phyloP scores from a whole-genome alignment of 2,888 invertebrate genomes.

The Galeopsomyia nigrocyanea region DNA sequence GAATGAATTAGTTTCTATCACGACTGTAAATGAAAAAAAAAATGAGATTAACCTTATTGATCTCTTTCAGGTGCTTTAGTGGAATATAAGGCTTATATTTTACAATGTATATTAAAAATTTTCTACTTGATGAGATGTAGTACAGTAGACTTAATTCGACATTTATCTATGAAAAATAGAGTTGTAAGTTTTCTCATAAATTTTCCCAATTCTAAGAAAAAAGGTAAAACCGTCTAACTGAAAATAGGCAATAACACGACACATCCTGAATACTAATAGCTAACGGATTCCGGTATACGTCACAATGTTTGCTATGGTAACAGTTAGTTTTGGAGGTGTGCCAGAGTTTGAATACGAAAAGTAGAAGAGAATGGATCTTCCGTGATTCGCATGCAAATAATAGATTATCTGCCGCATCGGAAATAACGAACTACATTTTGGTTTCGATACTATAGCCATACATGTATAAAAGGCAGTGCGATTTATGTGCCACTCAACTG shows the following conservation, averaged over 20 bases:
- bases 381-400: conserved; percentile 7
- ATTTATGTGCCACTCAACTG: background rate
- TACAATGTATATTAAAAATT: too few species aligned
- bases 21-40: too few species aligned
- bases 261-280: background rate
- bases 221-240: background rate
- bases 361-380: conserved; percentile 3
- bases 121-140: too few species aligned
- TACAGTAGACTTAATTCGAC: too few species aligned
- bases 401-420: background rate
- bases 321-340: conserved; percentile 24
- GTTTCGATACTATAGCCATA: too few species aligned
- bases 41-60: too few species aligned
- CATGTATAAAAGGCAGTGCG: too few species aligned
- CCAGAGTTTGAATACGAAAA: conserved; percentile 2
- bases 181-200: too few species aligned
- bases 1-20: too few species aligned
- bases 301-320: background rate
- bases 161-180: too few species aligned
- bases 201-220: background rate
- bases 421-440: background rate
- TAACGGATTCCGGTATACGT: conserved; percentile 3
- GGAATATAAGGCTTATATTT: too few species aligned
- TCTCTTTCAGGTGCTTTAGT: too few species aligned
- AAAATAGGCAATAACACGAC: background rate